A percentile compares a stretch with the other conserved stretches of the same genome.
Evolutionary conservation across 2,113 vertebrate species (phyloP).

Genomic region (Dunckerocampus dactyliophorus): DNA sequence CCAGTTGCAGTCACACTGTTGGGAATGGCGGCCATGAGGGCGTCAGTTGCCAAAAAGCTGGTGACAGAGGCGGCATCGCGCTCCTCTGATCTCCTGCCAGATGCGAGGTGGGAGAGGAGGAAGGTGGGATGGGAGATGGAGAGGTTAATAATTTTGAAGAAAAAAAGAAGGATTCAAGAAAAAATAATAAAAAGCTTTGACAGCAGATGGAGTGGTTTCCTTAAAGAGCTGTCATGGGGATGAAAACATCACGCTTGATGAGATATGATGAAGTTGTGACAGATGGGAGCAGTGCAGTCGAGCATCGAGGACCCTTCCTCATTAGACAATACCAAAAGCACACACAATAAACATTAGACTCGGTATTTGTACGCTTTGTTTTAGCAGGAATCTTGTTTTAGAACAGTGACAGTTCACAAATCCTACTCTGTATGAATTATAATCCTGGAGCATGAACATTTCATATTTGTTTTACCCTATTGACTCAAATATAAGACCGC

Average conservation of each 20-base stretch:
- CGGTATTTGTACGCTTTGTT: too few relatives aligned
- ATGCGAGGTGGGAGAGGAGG: slow-evolving; percentile 10
- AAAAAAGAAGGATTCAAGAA: background rate
- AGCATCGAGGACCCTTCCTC: slow-evolving; percentile 34
- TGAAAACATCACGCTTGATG: slow-evolving; percentile 39
- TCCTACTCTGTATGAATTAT: too few relatives aligned
- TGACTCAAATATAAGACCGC: too few relatives aligned
- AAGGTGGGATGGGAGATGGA: slow-evolving; percentile 10
- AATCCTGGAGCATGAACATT: too few relatives aligned
- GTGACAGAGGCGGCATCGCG: slow-evolving; percentile 20
- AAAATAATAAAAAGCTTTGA: background rate
- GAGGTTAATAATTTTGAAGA: background rate
- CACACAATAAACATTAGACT: too few relatives aligned
- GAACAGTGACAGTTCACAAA: too few relatives aligned
- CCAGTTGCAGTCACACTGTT: slow-evolving; percentile 24
- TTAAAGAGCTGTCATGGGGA: slow-evolving; percentile 54
- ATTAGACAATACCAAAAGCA: slow-evolving; percentile 25
- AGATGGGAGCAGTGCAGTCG: slow-evolving; percentile 59
- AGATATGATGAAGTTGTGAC: slow-evolving; percentile 54
- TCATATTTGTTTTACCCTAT: too few relatives aligned
- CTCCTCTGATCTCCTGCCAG: slow-evolving; percentile 44
- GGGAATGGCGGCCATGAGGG: slow-evolving; percentile 14
- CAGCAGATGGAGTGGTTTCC: slow-evolving; percentile 61
- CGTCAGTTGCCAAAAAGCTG: slow-evolving; percentile 25
- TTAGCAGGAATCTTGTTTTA: too few relatives aligned